A percentile compares a stretch with the other conserved stretches of the same genome.
Evolutionary conservation across 2,797 vertebrate species (phyloP).

Genomic region (Anguilla pacifica): DNA sequence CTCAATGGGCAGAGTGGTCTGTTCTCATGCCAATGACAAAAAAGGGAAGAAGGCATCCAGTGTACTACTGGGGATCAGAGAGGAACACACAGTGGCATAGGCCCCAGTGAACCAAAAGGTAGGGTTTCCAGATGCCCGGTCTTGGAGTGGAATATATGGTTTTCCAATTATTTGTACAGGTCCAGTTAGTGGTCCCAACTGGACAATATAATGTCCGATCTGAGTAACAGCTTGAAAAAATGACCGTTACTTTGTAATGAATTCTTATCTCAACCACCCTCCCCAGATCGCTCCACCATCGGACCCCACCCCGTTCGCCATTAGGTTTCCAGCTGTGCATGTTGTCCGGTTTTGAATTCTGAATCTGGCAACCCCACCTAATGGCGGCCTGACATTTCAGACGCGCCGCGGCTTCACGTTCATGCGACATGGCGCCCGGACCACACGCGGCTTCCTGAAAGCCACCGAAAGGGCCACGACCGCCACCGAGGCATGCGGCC

Average conservation of each 20-base stretch:
- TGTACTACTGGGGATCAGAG: neutral
- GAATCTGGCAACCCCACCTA: neutral
- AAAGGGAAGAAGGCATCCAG: neutral
- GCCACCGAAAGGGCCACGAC: neutral
- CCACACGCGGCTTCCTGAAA: neutral
- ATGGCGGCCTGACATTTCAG: neutral
- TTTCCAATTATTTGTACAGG: no score
- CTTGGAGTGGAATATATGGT: no score
- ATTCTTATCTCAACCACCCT: no score
- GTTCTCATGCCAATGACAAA: neutral
- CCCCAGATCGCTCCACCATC: no score
- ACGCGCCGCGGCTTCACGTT: neutral
- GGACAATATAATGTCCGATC: no score
- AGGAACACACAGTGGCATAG: neutral
- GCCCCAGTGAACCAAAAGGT: neutral
- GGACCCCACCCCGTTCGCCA: no score
- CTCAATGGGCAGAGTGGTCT: neutral
- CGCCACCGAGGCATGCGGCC: neutral
- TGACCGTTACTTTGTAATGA: no score
- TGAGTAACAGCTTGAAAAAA: no score
- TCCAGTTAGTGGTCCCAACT: no score
- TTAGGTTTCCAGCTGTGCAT: no score
- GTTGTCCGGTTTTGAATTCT: no score
- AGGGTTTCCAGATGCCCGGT: no score
- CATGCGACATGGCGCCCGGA: neutral